phyloP scores from a whole-genome alignment of 2,113 vertebrate species.

The Nyctereutes procyonoides region DNA sequence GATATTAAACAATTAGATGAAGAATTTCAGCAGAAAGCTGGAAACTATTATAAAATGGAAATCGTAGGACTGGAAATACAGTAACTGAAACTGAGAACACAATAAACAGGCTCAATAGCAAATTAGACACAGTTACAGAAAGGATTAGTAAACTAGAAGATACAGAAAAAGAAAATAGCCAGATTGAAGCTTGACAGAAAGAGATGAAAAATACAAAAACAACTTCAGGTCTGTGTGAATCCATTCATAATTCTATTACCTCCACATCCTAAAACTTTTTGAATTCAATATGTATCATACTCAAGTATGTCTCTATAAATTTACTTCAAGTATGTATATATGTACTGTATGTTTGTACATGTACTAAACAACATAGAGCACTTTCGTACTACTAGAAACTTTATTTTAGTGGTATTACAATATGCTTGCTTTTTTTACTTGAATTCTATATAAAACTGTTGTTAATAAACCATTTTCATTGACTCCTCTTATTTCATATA shows the following conservation, averaged over 20 bases:
- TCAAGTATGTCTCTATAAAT: neutral
- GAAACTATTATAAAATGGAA: neutral
- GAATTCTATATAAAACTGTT: neutral
- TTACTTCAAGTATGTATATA: neutral
- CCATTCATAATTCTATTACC: neutral
- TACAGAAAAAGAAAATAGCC: neutral
- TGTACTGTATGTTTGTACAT: neutral
- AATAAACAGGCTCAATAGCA: neutral
- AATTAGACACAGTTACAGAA: neutral
- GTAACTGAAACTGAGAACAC: neutral
- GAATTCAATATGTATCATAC: neutral
- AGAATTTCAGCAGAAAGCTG: constrained; percentile 34
- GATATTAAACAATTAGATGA: neutral
- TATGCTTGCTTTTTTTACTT: neutral
- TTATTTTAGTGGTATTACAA: neutral
- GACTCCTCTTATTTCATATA: neutral
- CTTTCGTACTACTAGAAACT: neutral
- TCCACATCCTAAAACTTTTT: neutral
- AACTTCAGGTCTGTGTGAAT: neutral
- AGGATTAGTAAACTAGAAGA: neutral
- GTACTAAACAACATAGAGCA: neutral
- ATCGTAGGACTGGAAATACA: neutral
- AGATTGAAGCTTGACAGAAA: neutral
- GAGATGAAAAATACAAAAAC: constrained; percentile 24
- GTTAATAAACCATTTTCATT: constrained; percentile 29